Evolutionary conservation across 2,888 invertebrate genomes (phyloP), one percentile per base, ranked within the genome.

Genomic region (Troides oblongomaculatus): DNA sequence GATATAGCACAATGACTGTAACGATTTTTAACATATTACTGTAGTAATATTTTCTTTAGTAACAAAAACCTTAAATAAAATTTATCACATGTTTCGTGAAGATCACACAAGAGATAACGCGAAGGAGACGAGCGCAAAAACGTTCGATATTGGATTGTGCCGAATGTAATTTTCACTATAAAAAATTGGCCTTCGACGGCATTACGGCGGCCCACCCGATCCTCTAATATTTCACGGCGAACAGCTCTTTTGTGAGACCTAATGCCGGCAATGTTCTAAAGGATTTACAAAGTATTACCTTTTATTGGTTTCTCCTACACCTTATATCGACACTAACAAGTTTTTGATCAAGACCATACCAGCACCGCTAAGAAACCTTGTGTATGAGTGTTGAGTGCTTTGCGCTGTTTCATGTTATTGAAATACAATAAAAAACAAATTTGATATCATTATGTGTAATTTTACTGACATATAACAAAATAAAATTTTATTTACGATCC

Each of bases 81-180:
- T 17, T 36, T 21, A 62, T 62, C 39, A n/a, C 56, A 56, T 58
- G 57, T 69, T 65, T 46, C 46, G 25, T 60, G 23, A 21, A 18
- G 39, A 64, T 30, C 43, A 61, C 25, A 60, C 4, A 56, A 4
- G 18, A 43, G 46, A 46, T 57, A 39, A 70, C 18, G 62, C 25
- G 23, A 65, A 64, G 36, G 66, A 70, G 71, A 71, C 53, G 69
- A 66, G 56, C 17, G 39, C 56, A 56, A 62, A 57, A 65, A 62
- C n/a, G 53, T 43, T 60, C 70, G 68, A 72, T 74, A 77, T 77
- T 76, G 74, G 73, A 77, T 77, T 72, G 71, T 59, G 64, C 70
- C 66, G 71, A 75, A 77, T 74, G 74, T 75, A 72, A 77, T 78
- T 77, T 75, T 70, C 75, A 64, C 72, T 62, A 74, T 62, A 72